phyloP scores from a whole-genome alignment of 2,113 vertebrate genomes.

The Monopterus albus region DNA sequence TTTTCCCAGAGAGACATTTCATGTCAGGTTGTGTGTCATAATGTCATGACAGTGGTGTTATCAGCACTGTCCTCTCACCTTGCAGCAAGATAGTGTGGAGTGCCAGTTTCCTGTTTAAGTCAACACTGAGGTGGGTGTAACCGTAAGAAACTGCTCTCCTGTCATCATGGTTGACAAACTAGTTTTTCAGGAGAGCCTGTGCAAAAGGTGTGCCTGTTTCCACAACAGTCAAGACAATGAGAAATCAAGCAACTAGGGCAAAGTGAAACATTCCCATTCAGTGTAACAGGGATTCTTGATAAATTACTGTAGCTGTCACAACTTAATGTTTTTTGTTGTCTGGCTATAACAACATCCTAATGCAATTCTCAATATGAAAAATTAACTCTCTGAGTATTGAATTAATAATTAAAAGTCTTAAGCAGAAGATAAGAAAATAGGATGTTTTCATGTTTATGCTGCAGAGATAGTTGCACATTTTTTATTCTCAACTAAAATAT shows the following conservation, averaged over 20 bases:
- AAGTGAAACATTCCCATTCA: not conserved
- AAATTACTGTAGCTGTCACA: not conserved
- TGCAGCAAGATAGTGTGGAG: too few species aligned
- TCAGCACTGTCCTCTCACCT: not conserved
- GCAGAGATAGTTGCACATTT: too few species aligned
- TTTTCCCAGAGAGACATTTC: not conserved
- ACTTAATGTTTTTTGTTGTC: not conserved
- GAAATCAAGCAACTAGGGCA: not conserved
- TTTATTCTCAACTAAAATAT: too few species aligned
- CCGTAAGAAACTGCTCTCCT: slow-evolving; percentile 28
- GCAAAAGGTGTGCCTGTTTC: slow-evolving; percentile 35
- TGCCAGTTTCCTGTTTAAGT: not conserved
- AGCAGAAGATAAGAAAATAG: too few species aligned
- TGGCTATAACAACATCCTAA: not conserved
- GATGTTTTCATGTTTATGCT: too few species aligned
- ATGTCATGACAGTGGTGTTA: not conserved
- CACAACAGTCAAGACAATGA: not conserved
- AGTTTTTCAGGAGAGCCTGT: slow-evolving; percentile 48
- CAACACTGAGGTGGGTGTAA: slow-evolving; percentile 10
- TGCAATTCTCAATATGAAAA: not conserved
- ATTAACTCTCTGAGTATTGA: too few species aligned
- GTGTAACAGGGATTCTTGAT: not conserved
- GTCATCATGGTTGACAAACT: slow-evolving; percentile 44
- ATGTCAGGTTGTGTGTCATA: not conserved
- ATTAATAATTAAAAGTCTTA: too few species aligned